Evolutionary conservation across 2,888 invertebrate genomes (phyloP), one percentile per base, ranked within the genome.

Genomic region (Melinopterus prodromus): DNA sequence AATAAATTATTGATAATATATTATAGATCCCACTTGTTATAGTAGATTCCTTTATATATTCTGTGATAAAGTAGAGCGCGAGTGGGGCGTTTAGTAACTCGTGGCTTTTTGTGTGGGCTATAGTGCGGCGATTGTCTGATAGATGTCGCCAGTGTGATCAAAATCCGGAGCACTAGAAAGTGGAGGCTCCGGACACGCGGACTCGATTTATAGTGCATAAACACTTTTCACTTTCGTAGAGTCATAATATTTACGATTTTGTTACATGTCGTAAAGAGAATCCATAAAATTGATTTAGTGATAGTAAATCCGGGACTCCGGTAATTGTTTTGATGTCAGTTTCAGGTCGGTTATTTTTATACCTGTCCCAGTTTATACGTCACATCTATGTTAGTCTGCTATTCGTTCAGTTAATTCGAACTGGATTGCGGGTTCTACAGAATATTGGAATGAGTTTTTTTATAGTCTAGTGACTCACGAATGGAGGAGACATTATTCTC

Each of bases 241-340:
- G 53, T 53, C 36, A 26, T 70, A 77, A 77, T 77, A 77, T 77
- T 77, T 77, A 77, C 69, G 77, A 35, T 69, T 77, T 69, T 77
- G 77, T 69, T 69, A 77, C 77, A 69, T 15, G 77, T 69, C 53
- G 53, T 53, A 53, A 53, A 53, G 53, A 7, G 12, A 12, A 53
- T 53, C 53, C 26, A 77, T 77, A 77, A 77, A 77, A 69, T 69
- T 77, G 77, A 77, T 77, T 77, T 77, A 77, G 26, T 77, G 77
- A 15, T 38, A 15, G 38, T 77, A 69, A 77, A 69, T 6, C 16
- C 16, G 16, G 70, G 16, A n/a, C 26, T 69, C 70, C 26, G 12
- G 69, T 77, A 77, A 35, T 77, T 69, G 69, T 77, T 69, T 69
- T 16, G 16, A 69, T 37, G 77, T 77, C 77, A 69, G 69, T 69